Evolutionary conservation across 1,140 invertebrate species (phyloP).

Genomic region (Cataglyphis hispanica): DNA sequence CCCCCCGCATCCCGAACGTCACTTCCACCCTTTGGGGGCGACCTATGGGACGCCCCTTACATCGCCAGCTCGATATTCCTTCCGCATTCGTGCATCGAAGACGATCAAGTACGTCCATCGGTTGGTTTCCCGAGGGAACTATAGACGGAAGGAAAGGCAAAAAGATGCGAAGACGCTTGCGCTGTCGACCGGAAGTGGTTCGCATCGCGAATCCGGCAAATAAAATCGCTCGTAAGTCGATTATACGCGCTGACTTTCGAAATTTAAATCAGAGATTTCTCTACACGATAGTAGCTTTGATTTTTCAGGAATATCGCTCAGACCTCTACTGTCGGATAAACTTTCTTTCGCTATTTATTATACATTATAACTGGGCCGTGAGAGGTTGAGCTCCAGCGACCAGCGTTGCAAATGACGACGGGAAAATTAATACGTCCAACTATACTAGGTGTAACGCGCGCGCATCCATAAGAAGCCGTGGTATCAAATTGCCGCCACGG

Average conservation of each 20-base stretch:
- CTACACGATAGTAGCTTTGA: background rate
- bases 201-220: background rate
- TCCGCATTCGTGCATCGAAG: slow-evolving; percentile 70
- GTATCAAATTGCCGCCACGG: slow-evolving; percentile 41
- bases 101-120: slow-evolving; percentile 63
- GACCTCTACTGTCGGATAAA: background rate
- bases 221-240: slow-evolving; percentile 15
- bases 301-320: background rate
- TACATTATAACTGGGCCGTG: background rate
- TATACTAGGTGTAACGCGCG: background rate
- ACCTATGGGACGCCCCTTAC: slow-evolving; percentile 3
- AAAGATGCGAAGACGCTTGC: no score
- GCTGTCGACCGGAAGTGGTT: background rate
- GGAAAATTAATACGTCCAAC: background rate
- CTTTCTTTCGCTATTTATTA: background rate
- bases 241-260: background rate
- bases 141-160: background rate
- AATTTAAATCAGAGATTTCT: background rate
- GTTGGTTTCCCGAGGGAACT: background rate
- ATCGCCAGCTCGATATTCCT: slow-evolving; percentile 71
- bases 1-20: slow-evolving; percentile 32
- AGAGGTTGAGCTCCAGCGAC: no score
- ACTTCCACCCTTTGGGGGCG: slow-evolving; percentile 30
- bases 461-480: background rate
- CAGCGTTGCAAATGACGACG: background rate